Percentiles rank a stretch among this genome's conserved stretches.
Conservation (phyloP, 2,888 invertebrate species). For the Hermodice carunculata region DNA sequence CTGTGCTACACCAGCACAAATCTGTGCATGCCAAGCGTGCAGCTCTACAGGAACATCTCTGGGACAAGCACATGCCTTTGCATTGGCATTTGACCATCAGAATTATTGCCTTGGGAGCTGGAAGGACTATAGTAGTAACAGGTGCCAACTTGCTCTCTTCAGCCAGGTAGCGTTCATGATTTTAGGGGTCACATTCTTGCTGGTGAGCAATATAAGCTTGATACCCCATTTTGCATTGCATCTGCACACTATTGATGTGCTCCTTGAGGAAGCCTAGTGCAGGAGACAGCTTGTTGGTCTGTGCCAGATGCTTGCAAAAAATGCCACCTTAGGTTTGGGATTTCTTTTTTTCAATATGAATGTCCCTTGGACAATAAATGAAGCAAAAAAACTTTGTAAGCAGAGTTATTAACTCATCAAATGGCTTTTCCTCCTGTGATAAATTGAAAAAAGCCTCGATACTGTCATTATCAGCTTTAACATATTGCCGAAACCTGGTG, state of each 20-base stretch:
- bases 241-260: slow-evolving; percentile 16
- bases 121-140: neutral
- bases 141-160: neutral
- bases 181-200: neutral
- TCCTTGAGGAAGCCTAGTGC: slow-evolving; percentile 16
- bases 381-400: slow-evolving; percentile 11
- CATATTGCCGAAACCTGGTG: slow-evolving; percentile 15
- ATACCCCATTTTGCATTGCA: neutral
- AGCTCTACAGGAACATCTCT: slow-evolving; percentile 3
- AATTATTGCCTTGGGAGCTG: neutral
- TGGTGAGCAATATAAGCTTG: neutral
- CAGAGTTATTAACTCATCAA: too few relatives aligned
- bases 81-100: slow-evolving; percentile 1
- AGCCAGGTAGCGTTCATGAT: too few relatives aligned
- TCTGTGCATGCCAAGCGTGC: slow-evolving; percentile 14
- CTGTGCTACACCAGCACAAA: slow-evolving; percentile 17
- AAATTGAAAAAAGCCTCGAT: neutral
- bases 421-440: too few relatives aligned
- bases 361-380: slow-evolving; percentile 16
- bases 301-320: slow-evolving; percentile 4
- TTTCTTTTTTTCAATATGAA: slow-evolving; percentile 10
- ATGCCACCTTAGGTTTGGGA: slow-evolving; percentile 22
- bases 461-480: slow-evolving; percentile 1
- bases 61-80: neutral
- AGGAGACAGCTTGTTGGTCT: slow-evolving; percentile 9